These are phyloP conservation scores for Cataglyphis rosenhaueri DNA, from an alignment of 2,888 invertebrate genomes.

Conservation along the genomic window DNA sequence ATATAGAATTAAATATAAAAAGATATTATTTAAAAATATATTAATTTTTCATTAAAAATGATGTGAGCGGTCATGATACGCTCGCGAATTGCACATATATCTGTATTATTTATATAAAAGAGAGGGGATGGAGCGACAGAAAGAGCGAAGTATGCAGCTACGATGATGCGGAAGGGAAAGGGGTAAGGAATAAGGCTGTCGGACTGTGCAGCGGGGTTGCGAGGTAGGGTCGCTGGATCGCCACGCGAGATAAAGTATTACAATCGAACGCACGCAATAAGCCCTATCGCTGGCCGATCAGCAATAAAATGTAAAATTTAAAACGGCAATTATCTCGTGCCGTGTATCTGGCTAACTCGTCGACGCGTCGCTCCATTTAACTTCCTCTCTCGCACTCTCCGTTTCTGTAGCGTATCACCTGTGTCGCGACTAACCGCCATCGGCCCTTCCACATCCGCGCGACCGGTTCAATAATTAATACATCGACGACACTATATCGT, in stretches of 20 bases:
- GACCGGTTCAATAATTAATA: constrained; percentile 81
- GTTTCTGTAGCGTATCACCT: constrained; percentile 37
- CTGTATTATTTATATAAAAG: constrained; percentile 67
- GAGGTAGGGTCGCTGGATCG: constrained; percentile 45
- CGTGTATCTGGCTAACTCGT: constrained; percentile 76
- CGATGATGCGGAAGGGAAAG: constrained; percentile 27
- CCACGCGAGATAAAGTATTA: constrained; percentile 71
- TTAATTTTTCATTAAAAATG: not conserved
- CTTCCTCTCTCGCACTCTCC: constrained; percentile 59
- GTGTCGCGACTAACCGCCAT: constrained; percentile 31
- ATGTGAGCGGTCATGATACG: constrained; percentile 42
- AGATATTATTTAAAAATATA: not conserved
- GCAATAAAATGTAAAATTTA: constrained; percentile 79
- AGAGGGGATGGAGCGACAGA: constrained; percentile 74
- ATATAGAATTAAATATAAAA: not conserved
- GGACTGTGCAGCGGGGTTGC: constrained; percentile 34
- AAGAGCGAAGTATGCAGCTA: constrained; percentile 65
- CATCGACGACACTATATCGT: constrained; percentile 78
- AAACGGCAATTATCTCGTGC: constrained; percentile 77
- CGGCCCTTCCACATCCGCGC: constrained; percentile 64
- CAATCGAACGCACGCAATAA: constrained; percentile 81
- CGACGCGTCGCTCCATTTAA: constrained; percentile 62
- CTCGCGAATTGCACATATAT: constrained; percentile 47
- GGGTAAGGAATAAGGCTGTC: not conserved
- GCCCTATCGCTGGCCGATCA: constrained; percentile 78